These are phyloP conservation scores for Montifringilla adamsi DNA, from an alignment of 2,113 vertebrate species.

Conservation along the genomic window DNA sequence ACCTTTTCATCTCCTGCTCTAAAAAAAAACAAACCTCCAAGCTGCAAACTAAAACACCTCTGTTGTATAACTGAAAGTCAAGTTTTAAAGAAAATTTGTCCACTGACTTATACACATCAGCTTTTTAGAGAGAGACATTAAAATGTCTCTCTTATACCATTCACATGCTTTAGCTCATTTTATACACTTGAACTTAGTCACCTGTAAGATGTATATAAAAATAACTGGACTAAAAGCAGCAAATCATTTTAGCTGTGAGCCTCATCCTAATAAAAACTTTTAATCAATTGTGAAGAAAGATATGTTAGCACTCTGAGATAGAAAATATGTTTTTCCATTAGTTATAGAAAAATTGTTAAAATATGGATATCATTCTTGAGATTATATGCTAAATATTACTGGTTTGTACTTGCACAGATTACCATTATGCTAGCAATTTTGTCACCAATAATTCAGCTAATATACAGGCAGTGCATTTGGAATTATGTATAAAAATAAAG, in stretches of 20 bases:
- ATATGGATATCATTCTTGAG: not conserved
- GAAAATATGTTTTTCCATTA: not conserved
- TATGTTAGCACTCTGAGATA: not conserved
- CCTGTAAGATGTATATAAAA: not conserved
- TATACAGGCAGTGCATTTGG: not conserved
- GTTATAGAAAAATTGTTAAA: not conserved
- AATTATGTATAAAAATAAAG: not conserved
- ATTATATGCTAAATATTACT: not conserved
- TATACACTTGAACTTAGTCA: not conserved
- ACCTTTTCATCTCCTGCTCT: not conserved
- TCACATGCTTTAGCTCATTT: not conserved
- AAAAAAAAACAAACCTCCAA: not conserved
- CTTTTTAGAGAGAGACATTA: not conserved
- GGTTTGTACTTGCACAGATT: not conserved
- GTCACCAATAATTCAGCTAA: not conserved
- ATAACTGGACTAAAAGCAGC: not conserved
- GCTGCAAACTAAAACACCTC: not conserved
- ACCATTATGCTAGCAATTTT: not conserved
- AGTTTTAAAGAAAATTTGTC: not conserved
- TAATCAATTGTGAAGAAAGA: not conserved
- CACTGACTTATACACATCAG: not conserved
- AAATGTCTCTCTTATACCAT: not conserved
- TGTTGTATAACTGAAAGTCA: not conserved
- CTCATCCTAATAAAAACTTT: not conserved
- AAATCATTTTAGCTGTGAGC: not conserved